Conservation (phyloP, 1,140 invertebrate species). For the Cecropterus lyciades region DNA sequence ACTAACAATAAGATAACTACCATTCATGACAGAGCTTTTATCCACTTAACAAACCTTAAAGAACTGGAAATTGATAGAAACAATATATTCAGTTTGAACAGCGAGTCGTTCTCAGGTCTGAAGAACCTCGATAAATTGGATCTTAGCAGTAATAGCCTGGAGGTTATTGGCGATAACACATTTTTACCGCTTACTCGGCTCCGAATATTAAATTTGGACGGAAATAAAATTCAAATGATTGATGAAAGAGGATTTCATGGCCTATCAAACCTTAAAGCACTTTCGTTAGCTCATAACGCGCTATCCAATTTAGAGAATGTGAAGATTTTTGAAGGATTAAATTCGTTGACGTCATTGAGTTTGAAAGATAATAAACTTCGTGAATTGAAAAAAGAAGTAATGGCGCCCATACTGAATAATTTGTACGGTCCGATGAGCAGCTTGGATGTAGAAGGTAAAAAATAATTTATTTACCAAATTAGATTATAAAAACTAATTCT, state of each 20-base stretch:
- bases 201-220: conserved; percentile 88
- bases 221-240: conserved; percentile 88
- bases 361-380: conserved; percentile 88
- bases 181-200: conserved; percentile 89
- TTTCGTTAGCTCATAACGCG: conserved; percentile 90
- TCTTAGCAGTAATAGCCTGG: conserved; percentile 87
- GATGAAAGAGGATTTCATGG: conserved; percentile 89
- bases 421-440: conserved; percentile 87
- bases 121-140: conserved; percentile 87
- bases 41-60: conserved; percentile 86
- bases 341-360: conserved; percentile 85
- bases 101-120: conserved; percentile 89
- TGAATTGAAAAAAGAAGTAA: conserved; percentile 88
- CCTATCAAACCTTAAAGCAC: conserved; percentile 86
- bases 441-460: conserved; percentile 83
- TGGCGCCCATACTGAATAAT: conserved; percentile 90
- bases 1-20: conserved; percentile 89
- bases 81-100: conserved; percentile 87
- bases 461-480: not conserved
- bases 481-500: too few species aligned
- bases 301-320: conserved; percentile 87
- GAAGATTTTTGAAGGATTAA: conserved; percentile 86
- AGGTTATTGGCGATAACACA: conserved; percentile 89
- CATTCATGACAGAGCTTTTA: conserved; percentile 89
- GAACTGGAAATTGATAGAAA: conserved; percentile 89